Evolutionary conservation across 2,888 invertebrate genomes (phyloP).

Genomic region (Scrobipalpa atriplicella): DNA sequence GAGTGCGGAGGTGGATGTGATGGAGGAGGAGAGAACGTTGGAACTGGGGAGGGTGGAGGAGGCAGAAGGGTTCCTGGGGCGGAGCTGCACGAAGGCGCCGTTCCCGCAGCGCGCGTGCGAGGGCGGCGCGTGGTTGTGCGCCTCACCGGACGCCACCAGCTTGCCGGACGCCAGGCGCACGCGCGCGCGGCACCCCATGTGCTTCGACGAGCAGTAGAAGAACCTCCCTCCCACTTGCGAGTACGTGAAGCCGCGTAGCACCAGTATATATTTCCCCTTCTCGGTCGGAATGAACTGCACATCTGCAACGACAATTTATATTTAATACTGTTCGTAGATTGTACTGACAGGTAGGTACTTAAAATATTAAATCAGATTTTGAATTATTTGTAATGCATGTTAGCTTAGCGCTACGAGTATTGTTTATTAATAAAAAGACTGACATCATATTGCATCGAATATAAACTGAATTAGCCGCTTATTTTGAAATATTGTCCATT

Average conservation of each 20-base stretch:
- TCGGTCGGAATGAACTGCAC: conserved; percentile 80
- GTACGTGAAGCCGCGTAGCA: conserved; percentile 74
- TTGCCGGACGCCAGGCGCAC: conserved; percentile 68
- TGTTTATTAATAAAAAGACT: too few species aligned
- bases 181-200: conserved; percentile 74
- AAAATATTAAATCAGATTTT: too few species aligned
- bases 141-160: conserved; percentile 69
- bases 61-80: conserved; percentile 51
- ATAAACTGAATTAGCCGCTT: not conserved
- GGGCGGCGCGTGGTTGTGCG: conserved; percentile 74
- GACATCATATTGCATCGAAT: too few species aligned
- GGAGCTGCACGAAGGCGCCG: conserved; percentile 75
- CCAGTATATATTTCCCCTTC: conserved; percentile 76
- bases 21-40: conserved; percentile 51
- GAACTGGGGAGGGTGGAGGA: conserved; percentile 31
- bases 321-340: not conserved
- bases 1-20: conserved; percentile 42
- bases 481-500: conserved; percentile 41
- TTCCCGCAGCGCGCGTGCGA: conserved; percentile 77
- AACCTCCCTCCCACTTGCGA: conserved; percentile 78
- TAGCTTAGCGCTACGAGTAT: too few species aligned
- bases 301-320: conserved; percentile 57
- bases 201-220: conserved; percentile 78
- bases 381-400: too few species aligned
- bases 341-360: too few species aligned